Base-by-base conservation (phyloP, 2,797 vertebrate genomes). In the Chanos chanos region DNA sequence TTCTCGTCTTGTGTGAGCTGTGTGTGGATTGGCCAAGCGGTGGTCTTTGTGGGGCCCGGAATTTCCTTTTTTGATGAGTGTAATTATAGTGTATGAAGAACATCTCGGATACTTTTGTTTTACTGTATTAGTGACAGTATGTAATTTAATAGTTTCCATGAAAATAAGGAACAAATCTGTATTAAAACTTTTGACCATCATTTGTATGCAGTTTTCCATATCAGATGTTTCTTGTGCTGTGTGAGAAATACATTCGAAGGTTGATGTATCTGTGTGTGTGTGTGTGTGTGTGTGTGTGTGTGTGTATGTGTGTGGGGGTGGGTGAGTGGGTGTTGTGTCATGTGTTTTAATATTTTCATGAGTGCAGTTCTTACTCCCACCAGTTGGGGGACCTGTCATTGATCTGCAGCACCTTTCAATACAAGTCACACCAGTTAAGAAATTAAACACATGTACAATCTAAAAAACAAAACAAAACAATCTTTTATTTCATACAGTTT, bases 131-230 rank as follows among this genome's bases (percentile, higher is more conserved):
- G 53, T 8, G 10, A 44, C 16, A 31, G 33, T 60, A 65, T 61
- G 18, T 61, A 21, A 47, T 41, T 72, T 59, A 7, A 24, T 44
- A 13, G 51, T 61, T 54, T 63, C 41, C 51, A 51, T 72, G 54
- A 72, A 48, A 58, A 66, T 60, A 57, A 61, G 55, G 61, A 66
- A 61, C 4, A 34, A 64, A 66, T 72, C 64, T 28, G 63, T 57
- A 9, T 65, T 51, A 7, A 34, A 27, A 10, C 53, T 43, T 36
- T 61, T 30, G 53, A 28, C 16, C 64, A 59, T 64, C 56, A 45
- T 25, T 44, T 41, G 15, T 40, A n/a, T 52, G 53, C 58, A 66
- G 36, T 44, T 59, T 43, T 41, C 31, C 4, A 30, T 4, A 4
- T 36, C 33, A 2, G 28, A 19, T 6, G 19, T 24, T 8, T 52